Evolutionary conservation across 1,140 invertebrate species (phyloP), one percentile per base, ranked within the genome.

Genomic region (Chironomus tepperi): DNA sequence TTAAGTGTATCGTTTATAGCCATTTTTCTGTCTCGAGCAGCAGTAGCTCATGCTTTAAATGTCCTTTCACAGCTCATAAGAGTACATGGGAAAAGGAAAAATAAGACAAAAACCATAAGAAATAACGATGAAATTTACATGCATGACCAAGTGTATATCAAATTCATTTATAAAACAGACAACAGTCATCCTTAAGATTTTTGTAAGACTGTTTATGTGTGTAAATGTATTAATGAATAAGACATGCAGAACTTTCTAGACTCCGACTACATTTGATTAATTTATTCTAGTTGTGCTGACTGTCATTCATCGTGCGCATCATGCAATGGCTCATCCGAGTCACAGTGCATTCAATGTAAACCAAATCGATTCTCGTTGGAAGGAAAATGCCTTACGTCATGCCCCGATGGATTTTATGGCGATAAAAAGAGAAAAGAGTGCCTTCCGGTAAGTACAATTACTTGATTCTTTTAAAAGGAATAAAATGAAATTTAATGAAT

Each of bases 221-320:
- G 43, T 72, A 18, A 42, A 16, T 73, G 16, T 34, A 43, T 34
- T 64, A 16, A 64, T 75, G 42, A 73, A n/a, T 73, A 73, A 57
- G 15, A 5, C 12, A n/a, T n/a, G 5, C 9, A 47, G 8, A 47
- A 12, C 9, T 47, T 24, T 42, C 73, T n/a, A 73, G n/a, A 73
- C 18, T 74, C 73, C 73, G 73, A 43, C 9, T 21, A 74, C 24
- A 34, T 34, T 75, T 74, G 67, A 75, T 73, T 43, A 24, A 74
- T 77, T 19, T 64, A 74, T 77, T 86, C 81, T 77, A 89, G 87
- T 77, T 95, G 93, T 81, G 86, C 87, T 12, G 84, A 87, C 7
- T 96, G 94, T 81, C 89, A 94, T 82, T 79, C 87, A 10, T 88
- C 88, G 7, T 96, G 94, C 81, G 90, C 89, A 77, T 93, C 93